phyloP scores from a whole-genome alignment of 2,888 invertebrate species.

The Reticulitermes lucifugus region DNA sequence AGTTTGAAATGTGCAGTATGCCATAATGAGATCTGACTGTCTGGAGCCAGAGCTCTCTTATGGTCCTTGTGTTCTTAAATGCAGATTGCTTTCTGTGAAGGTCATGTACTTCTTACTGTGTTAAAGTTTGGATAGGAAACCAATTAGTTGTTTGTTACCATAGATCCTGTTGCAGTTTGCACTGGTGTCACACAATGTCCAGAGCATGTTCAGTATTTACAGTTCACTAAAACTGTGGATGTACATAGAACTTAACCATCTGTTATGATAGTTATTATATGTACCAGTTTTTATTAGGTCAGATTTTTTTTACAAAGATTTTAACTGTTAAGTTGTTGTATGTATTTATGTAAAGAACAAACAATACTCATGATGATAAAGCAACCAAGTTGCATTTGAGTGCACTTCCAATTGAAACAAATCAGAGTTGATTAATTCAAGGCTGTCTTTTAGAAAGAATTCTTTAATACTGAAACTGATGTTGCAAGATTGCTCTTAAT shows the following conservation, averaged over 20 bases:
- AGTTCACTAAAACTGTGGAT: background rate
- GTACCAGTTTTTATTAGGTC: slow-evolving; percentile 6
- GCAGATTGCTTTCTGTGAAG: too few species aligned
- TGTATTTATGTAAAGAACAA: slow-evolving; percentile 7
- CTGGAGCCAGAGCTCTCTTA: too few species aligned
- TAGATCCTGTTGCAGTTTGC: too few species aligned
- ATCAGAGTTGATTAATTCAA: slow-evolving; percentile 2
- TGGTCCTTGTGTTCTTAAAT: too few species aligned
- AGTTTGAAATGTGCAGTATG: too few species aligned
- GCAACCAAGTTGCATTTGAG: slow-evolving; percentile 10
- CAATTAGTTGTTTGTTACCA: too few species aligned
- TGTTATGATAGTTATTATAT: slow-evolving; percentile 6
- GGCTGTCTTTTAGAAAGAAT: too few species aligned
- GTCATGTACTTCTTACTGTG: too few species aligned
- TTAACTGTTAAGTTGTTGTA: slow-evolving; percentile 3
- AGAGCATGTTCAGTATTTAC: background rate
- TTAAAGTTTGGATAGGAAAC: too few species aligned
- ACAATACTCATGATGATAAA: slow-evolving; percentile 8
- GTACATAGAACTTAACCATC: background rate
- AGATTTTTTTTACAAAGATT: slow-evolving; percentile 13
- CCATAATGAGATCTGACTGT: too few species aligned
- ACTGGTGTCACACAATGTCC: background rate
- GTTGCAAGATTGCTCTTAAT: too few species aligned
- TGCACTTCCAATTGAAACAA: slow-evolving; percentile 1
- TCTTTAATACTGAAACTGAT: too few species aligned